Conservation (phyloP, 2,797 vertebrate genomes). For the Spinus olivaceus region DNA sequence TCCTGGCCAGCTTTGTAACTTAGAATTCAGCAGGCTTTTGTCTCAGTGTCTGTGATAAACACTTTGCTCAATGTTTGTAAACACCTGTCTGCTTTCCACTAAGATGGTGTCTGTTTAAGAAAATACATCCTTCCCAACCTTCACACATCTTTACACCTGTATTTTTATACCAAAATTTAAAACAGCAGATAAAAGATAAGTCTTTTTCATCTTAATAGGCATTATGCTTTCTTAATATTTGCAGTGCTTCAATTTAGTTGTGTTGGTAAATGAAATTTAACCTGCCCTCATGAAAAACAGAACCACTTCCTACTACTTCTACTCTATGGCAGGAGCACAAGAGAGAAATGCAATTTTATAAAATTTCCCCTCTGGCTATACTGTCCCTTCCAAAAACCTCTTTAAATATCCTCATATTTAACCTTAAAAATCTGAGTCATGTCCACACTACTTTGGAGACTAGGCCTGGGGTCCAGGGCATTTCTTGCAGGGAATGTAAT, state of each 20-base stretch:
- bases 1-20: neutral
- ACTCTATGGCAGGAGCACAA: neutral
- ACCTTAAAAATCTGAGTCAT: neutral
- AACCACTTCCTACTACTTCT: neutral
- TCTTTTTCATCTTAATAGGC: neutral
- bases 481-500: neutral
- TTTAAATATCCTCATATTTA: neutral
- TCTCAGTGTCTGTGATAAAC: neutral
- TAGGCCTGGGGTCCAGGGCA: neutral
- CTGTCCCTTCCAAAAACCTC: fast-evolving
- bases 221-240: neutral
- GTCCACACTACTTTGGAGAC: neutral
- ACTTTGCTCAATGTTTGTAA: neutral
- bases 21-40: neutral
- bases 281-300: neutral
- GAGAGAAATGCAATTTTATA: neutral
- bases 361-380: neutral
- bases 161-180: neutral
- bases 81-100: neutral
- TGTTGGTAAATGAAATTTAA: neutral
- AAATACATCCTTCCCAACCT: neutral
- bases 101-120: neutral
- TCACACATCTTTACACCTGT: neutral
- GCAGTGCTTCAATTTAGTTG: neutral
- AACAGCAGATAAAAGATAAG: neutral